Evolutionary conservation across 2,888 invertebrate genomes (phyloP).

Genomic region (Stenoptilia bipunctidactyla): DNA sequence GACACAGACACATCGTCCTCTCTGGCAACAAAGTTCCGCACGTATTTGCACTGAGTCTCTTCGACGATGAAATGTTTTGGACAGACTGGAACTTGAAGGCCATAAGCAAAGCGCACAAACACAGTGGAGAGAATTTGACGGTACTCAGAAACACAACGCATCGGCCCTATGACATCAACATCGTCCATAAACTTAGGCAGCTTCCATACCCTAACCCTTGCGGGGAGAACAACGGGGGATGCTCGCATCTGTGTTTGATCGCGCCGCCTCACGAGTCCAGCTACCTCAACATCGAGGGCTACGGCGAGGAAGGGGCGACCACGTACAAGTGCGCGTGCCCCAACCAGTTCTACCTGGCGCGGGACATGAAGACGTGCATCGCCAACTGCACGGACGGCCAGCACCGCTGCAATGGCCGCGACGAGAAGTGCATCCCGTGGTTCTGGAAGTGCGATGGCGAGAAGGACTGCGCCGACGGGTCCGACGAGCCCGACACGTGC

Average conservation of each 20-base stretch:
- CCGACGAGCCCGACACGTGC: conserved; percentile 89
- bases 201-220: conserved; percentile 91
- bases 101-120: conserved; percentile 92
- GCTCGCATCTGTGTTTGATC: conserved; percentile 94
- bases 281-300: conserved; percentile 82
- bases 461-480: conserved; percentile 91
- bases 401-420: conserved; percentile 76
- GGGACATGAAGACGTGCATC: conserved; percentile 88
- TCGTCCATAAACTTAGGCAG: conserved; percentile 91
- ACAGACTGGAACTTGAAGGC: conserved; percentile 98
- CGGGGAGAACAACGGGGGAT: conserved; percentile 92
- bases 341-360: conserved; percentile 88
- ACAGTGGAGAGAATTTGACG: conserved; percentile 81
- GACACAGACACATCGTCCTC: conserved; percentile 84
- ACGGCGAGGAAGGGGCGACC: conserved; percentile 84
- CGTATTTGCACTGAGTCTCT: conserved; percentile 93
- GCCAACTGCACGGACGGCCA: conserved; percentile 95
- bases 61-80: conserved; percentile 96
- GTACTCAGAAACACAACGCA: conserved; percentile 92
- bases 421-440: conserved; percentile 73
- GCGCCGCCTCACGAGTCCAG: conserved; percentile 84
- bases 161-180: conserved; percentile 93
- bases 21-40: conserved; percentile 90
- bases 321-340: conserved; percentile 93
- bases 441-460: conserved; percentile 88